Evolutionary conservation across 2,113 vertebrate species (phyloP).

Genomic region (Cyanoramphus novaezelandiae): DNA sequence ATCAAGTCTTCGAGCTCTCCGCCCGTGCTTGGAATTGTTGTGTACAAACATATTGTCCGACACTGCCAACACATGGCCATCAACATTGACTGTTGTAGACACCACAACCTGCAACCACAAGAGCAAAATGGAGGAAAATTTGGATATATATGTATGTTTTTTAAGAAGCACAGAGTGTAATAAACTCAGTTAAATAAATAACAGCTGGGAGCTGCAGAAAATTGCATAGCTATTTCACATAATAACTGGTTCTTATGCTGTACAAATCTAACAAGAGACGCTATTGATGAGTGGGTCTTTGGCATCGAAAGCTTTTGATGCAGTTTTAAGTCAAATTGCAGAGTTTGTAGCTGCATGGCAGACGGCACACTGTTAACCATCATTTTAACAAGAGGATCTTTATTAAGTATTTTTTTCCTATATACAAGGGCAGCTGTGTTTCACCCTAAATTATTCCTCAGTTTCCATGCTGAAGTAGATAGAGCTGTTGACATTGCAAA

Average conservation of each 20-base stretch:
- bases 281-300: conserved; percentile 81
- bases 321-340: conserved; percentile 82
- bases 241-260: conserved; percentile 81
- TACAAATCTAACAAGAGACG: conserved; percentile 80
- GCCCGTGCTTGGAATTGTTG: conserved; percentile 96
- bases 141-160: conserved; percentile 35
- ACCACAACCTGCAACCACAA: conserved; percentile 88
- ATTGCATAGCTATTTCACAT: conserved; percentile 81
- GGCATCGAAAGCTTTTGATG: conserved; percentile 80
- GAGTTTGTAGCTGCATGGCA: conserved; percentile 76
- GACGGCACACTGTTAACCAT: conserved; percentile 78
- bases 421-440: conserved; percentile 78
- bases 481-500: conserved; percentile 76
- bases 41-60: conserved; percentile 99
- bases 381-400: conserved; percentile 82
- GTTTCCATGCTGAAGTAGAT: conserved; percentile 71
- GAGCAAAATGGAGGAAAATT: conserved; percentile 61
- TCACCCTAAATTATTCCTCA: conserved; percentile 78
- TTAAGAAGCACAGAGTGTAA: conserved; percentile 59
- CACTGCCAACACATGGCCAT: conserved; percentile 94
- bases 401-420: conserved; percentile 76
- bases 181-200: conserved; percentile 83
- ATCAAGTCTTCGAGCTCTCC: conserved; percentile 90
- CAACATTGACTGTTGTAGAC: conserved; percentile 95
- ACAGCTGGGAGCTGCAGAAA: conserved; percentile 81